Evolutionary conservation across 2,113 vertebrate genomes (phyloP).

Genomic region (Dromiciops gliroides): DNA sequence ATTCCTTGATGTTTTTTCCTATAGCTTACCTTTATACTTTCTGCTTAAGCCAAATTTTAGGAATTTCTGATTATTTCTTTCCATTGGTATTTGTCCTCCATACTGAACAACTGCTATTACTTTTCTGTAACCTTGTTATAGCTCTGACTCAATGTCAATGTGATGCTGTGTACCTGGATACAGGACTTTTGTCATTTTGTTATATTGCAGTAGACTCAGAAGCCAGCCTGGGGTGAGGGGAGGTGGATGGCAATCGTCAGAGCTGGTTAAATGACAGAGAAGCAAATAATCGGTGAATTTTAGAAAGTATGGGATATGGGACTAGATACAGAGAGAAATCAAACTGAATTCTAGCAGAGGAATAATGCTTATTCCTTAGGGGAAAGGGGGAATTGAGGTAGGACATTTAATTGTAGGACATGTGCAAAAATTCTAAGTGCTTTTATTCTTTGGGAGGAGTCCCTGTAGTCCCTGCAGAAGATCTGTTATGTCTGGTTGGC

Average conservation of each 20-base stretch:
- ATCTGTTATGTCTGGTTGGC: not conserved
- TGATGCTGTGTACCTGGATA: not conserved
- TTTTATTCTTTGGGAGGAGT: not conserved
- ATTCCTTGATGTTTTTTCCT: not conserved
- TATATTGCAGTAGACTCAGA: not conserved
- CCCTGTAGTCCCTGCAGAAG: not conserved
- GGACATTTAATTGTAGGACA: not conserved
- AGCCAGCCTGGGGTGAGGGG: not conserved
- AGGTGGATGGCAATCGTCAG: not conserved
- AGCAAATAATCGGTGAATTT: not conserved
- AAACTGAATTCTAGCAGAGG: not conserved
- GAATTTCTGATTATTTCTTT: not conserved
- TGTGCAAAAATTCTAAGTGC: not conserved
- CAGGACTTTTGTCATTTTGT: not conserved
- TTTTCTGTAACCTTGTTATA: not conserved
- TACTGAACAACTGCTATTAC: not conserved
- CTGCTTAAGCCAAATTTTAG: not conserved
- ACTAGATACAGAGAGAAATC: not conserved
- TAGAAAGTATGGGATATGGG: not conserved
- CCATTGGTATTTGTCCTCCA: not conserved
- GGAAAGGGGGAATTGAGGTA: not conserved
- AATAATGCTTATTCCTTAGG: not conserved
- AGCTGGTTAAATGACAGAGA: not conserved
- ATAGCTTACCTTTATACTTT: not conserved
- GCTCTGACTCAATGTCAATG: not conserved